Evolutionary conservation across 2,888 invertebrate genomes (phyloP).

Genomic region (Netelia melanura): DNA sequence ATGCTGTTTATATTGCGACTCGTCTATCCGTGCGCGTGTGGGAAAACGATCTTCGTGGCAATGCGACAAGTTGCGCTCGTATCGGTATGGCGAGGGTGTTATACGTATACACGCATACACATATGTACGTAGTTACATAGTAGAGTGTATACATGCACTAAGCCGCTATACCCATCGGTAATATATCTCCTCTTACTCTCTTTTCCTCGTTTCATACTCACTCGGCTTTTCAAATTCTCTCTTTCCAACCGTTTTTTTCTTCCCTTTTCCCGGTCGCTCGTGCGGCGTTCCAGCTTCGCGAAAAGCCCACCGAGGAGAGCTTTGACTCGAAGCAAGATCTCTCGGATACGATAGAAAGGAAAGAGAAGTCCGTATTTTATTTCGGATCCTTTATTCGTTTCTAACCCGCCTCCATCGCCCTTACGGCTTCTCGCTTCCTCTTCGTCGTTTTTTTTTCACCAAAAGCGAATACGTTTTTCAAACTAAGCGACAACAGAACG

Average conservation of each 20-base stretch:
- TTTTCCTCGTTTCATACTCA: conserved; percentile 2
- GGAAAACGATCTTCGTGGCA: conserved; percentile 14
- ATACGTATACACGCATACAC: conserved; percentile 1
- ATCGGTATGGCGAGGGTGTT: neutral
- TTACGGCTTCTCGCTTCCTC: conserved; percentile 22
- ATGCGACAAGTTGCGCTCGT: conserved; percentile 2
- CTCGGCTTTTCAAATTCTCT: conserved; percentile 26
- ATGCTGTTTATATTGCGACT: conserved; percentile 14
- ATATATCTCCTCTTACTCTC: conserved; percentile 45
- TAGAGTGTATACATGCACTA: neutral
- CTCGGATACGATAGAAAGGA: conserved; percentile 40
- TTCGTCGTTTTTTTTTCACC: conserved; percentile 45
- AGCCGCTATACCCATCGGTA: conserved; percentile 41
- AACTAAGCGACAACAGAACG: conserved; percentile 19
- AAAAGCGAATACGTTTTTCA: neutral
- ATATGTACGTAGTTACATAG: neutral
- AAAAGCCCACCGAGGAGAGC: conserved; percentile 49
- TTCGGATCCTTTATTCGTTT: conserved; percentile 48
- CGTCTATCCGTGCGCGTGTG: neutral
- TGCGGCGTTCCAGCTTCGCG: conserved; percentile 33
- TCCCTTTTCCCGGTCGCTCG: conserved; percentile 23
- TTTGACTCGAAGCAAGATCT: conserved; percentile 54
- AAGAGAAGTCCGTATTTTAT: conserved; percentile 49
- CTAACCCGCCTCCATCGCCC: conserved; percentile 12
- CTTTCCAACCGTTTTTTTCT: neutral